These are phyloP conservation scores for Stenichneumon culpator DNA, from an alignment of 2,888 invertebrate species.

Conservation along the genomic window DNA sequence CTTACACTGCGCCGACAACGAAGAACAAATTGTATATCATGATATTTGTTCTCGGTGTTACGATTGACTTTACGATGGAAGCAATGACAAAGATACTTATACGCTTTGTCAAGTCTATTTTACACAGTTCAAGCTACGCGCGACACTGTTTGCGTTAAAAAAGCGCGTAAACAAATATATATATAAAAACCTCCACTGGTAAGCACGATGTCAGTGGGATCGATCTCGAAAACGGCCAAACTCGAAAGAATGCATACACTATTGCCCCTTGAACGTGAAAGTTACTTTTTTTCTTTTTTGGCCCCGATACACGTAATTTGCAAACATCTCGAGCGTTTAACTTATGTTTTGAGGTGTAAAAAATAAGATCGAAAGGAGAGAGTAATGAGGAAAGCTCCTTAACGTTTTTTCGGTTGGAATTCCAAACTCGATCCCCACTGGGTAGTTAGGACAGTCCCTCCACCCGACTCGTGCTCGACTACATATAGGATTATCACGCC, in stretches of 20 bases:
- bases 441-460: slow-evolving; percentile 61
- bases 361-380: background rate
- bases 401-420: slow-evolving; percentile 35
- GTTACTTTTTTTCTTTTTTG: background rate
- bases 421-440: slow-evolving; percentile 60
- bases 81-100: too few relatives aligned
- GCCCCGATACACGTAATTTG: background rate
- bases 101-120: too few relatives aligned
- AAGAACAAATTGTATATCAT: too few relatives aligned
- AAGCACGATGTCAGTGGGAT: background rate
- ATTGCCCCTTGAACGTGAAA: background rate
- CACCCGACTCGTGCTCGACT: slow-evolving; percentile 52
- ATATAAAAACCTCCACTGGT: background rate
- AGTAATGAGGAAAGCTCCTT: slow-evolving; percentile 7
- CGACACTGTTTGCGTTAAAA: background rate
- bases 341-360: background rate
- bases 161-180: background rate
- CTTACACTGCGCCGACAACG: too few relatives aligned
- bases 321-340: background rate
- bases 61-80: too few relatives aligned
- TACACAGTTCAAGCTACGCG: too few relatives aligned
- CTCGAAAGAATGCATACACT: background rate
- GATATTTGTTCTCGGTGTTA: too few relatives aligned
- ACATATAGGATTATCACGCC: background rate
- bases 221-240: background rate